Evolutionary conservation across 2,888 invertebrate genomes (phyloP).

Genomic region (Cryptophagus acutangulus): DNA sequence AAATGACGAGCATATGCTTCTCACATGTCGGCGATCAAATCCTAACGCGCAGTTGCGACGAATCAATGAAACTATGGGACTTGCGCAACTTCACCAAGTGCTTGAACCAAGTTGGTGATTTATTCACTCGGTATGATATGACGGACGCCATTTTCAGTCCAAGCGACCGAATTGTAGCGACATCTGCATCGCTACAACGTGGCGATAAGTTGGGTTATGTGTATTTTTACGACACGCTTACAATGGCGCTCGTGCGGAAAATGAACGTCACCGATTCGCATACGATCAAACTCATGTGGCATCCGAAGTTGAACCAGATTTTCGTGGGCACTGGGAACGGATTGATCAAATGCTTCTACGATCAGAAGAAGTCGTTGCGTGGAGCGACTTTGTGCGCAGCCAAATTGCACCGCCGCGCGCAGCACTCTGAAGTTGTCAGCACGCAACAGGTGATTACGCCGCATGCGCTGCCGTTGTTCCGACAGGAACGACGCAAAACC

Average conservation of each 20-base stretch:
- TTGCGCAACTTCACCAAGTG: constrained; percentile 76
- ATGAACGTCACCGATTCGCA: constrained; percentile 76
- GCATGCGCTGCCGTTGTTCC: constrained; percentile 90
- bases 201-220: constrained; percentile 59
- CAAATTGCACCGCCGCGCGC: constrained; percentile 72
- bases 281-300: constrained; percentile 89
- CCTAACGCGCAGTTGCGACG: constrained; percentile 83
- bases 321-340: constrained; percentile 92
- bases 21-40: constrained; percentile 79
- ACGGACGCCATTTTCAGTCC: constrained; percentile 87
- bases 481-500: constrained; percentile 84
- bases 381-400: constrained; percentile 89
- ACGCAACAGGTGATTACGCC: constrained; percentile 94
- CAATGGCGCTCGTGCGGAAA: constrained; percentile 67
- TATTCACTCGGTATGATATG: constrained; percentile 81
- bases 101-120: constrained; percentile 59
- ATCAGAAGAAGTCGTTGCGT: constrained; percentile 76
- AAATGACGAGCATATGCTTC: constrained; percentile 80
- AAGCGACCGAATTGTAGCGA: constrained; percentile 82
- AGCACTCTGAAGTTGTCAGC: constrained; percentile 80
- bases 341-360: constrained; percentile 84
- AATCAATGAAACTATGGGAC: constrained; percentile 94
- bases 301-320: constrained; percentile 95
- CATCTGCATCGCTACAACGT: constrained; percentile 76
- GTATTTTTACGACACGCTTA: constrained; percentile 74